Conservation (phyloP, 2,888 invertebrate species). For the Sepiola atlantica region DNA sequence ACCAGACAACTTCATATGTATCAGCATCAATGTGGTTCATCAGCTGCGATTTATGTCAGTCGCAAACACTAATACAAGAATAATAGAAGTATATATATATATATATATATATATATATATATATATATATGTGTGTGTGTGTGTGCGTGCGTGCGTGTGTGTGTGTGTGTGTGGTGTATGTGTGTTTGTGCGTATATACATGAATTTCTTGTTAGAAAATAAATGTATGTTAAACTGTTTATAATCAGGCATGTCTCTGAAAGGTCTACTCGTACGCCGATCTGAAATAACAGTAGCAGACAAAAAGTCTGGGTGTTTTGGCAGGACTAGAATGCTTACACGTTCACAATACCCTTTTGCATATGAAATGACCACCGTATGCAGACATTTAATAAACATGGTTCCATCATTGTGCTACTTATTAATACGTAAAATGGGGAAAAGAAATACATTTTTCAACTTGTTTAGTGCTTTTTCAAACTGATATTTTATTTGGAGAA, state of each 20-base stretch:
- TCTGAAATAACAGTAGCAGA: background rate
- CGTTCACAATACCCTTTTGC: background rate
- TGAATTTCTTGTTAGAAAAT: background rate
- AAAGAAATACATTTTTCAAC: background rate
- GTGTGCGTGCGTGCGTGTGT: too few species aligned
- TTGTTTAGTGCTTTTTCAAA: background rate
- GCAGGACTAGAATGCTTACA: slow-evolving; percentile 12
- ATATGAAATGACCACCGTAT: background rate
- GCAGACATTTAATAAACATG: background rate
- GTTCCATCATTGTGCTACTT: background rate
- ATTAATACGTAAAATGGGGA: background rate
- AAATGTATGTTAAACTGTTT: background rate
- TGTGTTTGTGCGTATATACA: too few species aligned
- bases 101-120: background rate
- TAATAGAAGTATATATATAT: background rate
- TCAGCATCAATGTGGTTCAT: background rate
- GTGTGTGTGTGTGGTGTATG: too few species aligned
- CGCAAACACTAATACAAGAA: background rate
- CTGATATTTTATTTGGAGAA: background rate
- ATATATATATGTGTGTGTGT: background rate
- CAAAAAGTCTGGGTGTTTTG: background rate
- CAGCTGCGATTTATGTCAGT: background rate
- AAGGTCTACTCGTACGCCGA: background rate
- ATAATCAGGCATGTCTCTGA: background rate
- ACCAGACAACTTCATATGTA: background rate